Conservation (phyloP, 2,888 invertebrate species). For the Mechanitis mazaeus region DNA sequence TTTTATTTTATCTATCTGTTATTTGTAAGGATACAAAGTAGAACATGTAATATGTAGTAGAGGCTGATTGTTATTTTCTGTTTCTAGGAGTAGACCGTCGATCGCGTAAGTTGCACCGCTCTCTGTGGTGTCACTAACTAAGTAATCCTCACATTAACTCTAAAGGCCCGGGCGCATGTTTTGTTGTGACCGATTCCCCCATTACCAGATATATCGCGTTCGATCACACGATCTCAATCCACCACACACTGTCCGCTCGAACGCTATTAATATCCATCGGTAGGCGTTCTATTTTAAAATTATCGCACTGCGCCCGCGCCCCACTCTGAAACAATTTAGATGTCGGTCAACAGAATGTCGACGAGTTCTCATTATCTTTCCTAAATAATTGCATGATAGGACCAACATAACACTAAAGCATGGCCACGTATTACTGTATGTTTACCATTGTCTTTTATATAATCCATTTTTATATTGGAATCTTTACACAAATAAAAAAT, state of each 20-base stretch:
- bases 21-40: conserved; percentile 45
- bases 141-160: conserved; percentile 63
- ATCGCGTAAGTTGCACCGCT: conserved; percentile 77
- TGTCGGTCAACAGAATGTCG: conserved; percentile 62
- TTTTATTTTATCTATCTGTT: conserved; percentile 47
- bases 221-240: conserved; percentile 47
- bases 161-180: conserved; percentile 59
- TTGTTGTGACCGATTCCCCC: conserved; percentile 38
- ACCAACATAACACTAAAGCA: conserved; percentile 54
- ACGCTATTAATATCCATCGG: conserved; percentile 60
- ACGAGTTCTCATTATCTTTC: conserved; percentile 47
- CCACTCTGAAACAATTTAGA: conserved; percentile 55
- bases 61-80: conserved; percentile 76
- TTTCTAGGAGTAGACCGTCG: conserved; percentile 78
- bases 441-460: conserved; percentile 32
- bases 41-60: conserved; percentile 52
- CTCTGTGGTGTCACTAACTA: conserved; percentile 75
- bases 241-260: conserved; percentile 35
- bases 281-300: conserved; percentile 63
- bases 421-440: conserved; percentile 37
- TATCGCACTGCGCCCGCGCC: conserved; percentile 67
- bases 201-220: conserved; percentile 44
- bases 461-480: conserved; percentile 28
- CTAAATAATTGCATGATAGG: conserved; percentile 53
- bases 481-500: conserved; percentile 26